Evolutionary conservation across 35 echinoderm and acorn worm species (phyloP), one percentile per base, ranked within the genome.

Genomic region (Stichopus chloronotus): DNA sequence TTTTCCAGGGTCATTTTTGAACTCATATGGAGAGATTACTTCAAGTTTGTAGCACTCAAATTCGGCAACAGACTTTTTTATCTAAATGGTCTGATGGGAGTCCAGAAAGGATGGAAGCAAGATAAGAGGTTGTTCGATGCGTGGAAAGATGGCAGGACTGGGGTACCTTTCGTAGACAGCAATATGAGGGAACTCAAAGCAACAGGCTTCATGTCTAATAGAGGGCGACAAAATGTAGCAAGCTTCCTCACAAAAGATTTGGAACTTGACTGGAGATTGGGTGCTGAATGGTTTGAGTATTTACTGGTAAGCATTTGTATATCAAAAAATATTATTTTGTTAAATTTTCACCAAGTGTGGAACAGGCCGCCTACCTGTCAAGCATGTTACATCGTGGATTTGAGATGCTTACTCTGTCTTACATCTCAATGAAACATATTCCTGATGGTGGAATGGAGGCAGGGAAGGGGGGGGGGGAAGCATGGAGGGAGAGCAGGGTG

Each of bases 191-290:
- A 96, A 84, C 60, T 96, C 53, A 79, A 81, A 9, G 83, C 93
- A 5, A 96, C 95, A 25, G 95, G 95, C 5, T 96, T 96, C 84
- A 96, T 96, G 95, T 96, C 95, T 58, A 96, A 96, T 88, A 94
- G 95, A 94, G 95, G 95, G 65, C 93, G 95, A 11, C 95, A 96
- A 77, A 96, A 96, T 85, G 95, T 96, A 52, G 95, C 95, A 12
- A 96, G 95, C 80, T 96, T 96, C 82, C 77, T 94, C 9, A 94
- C 95, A 6, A 96, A 96, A 92, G 95, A 96, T 77, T 86, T 96
- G 5, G 81, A 72, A 24, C 84, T 96, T 4, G 95, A 96, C 22
- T 96, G 95, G 95, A 81, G 95, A 59, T 85, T 96, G 61, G 95
- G 95, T 25, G 95, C 93, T 8, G 95, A 96, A 55, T 96, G 95